A percentile compares a stretch with the other conserved stretches of the same genome.
phyloP scores from a whole-genome alignment of 35 echinoderm and acorn worm genomes.

The Strongylocentrotus purpuratus region DNA sequence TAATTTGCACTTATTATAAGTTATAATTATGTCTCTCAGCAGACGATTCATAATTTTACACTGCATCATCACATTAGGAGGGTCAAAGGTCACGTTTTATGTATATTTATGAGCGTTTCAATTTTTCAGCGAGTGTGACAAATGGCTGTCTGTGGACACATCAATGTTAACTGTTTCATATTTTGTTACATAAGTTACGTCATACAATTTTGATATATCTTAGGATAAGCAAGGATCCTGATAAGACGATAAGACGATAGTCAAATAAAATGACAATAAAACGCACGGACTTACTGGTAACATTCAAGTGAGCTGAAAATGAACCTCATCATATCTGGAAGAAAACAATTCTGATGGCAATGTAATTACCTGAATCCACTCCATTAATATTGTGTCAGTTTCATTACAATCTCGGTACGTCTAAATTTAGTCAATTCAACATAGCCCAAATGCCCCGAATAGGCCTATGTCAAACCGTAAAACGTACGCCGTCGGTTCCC shows the following conservation, averaged over 20 bases:
- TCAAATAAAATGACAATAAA: no score
- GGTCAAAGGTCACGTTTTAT: neutral
- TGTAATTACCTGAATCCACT: neutral
- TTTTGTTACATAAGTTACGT: neutral
- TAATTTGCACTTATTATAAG: no score
- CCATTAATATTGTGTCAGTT: neutral
- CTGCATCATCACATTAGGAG: no score
- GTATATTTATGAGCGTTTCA: neutral
- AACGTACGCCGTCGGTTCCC: neutral
- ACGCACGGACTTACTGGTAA: no score
- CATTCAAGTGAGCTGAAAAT: neutral
- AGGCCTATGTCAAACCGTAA: neutral
- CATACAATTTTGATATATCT: neutral
- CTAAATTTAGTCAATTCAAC: conserved; percentile 23
- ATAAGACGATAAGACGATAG: no score
- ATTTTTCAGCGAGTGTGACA: neutral
- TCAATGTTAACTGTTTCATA: neutral
- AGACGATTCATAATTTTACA: no score
- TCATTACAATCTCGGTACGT: neutral
- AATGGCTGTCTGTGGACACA: neutral
- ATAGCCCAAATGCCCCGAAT: neutral
- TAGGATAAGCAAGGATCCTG: no score
- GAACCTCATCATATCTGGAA: neutral
- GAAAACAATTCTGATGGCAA: neutral
- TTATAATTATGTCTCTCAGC: no score